Evolutionary conservation across 2,113 vertebrate genomes (phyloP).

Genomic region (Machaerirhynchus nigripectus): DNA sequence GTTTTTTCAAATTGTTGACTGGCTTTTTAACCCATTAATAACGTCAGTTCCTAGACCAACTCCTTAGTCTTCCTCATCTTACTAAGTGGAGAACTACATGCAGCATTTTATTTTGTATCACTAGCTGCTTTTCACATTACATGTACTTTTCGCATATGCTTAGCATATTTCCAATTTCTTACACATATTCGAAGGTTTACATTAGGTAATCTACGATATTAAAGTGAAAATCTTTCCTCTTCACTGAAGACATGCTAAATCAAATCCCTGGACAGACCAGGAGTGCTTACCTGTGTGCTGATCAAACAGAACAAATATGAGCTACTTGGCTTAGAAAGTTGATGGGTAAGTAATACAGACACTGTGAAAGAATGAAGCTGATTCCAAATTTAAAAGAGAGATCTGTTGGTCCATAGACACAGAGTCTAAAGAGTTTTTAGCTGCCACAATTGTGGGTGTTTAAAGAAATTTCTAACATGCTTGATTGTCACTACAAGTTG

Average conservation of each 20-base stretch:
- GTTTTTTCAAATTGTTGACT: neutral
- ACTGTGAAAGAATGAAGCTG: neutral
- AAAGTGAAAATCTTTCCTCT: neutral
- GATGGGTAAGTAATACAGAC: fast-evolving
- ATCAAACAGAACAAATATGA: neutral
- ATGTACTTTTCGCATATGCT: neutral
- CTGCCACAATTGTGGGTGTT: neutral
- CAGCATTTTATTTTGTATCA: neutral
- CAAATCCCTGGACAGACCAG: neutral
- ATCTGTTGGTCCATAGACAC: neutral
- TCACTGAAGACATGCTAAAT: neutral
- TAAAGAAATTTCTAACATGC: neutral
- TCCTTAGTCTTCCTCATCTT: neutral
- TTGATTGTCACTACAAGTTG: neutral
- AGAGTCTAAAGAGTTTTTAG: neutral
- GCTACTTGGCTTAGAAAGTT: neutral
- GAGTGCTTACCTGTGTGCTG: neutral
- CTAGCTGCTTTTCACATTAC: neutral
- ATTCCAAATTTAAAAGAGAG: neutral
- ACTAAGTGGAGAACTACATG: neutral
- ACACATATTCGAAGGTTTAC: neutral
- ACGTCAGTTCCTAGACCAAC: neutral
- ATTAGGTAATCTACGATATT: neutral
- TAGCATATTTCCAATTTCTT: neutral
- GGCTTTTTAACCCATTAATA: slow-evolving; percentile 1